A percentile compares a stretch with the other conserved stretches of the same genome.
Conservation (phyloP, 1,140 invertebrate species). For the Drosophila subpulchrella region DNA sequence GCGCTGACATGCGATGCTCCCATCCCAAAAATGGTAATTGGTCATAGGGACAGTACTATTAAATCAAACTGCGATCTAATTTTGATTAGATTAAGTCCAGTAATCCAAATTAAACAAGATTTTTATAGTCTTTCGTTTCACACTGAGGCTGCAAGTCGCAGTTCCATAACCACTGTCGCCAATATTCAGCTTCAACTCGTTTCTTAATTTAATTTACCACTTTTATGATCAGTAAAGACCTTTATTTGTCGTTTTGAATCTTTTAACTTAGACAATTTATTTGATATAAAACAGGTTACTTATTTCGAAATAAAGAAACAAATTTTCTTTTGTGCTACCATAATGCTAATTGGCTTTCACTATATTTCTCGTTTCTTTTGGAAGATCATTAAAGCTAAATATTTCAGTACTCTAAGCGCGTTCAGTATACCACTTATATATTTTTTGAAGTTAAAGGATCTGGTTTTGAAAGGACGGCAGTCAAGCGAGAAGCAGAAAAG, state of each 20-base stretch:
- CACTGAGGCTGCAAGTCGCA: neutral
- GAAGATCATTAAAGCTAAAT: neutral
- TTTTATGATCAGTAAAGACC: neutral
- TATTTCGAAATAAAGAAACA: neutral
- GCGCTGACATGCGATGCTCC: conserved; percentile 33
- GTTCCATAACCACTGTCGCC: neutral
- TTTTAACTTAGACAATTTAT: neutral
- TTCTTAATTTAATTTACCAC: neutral
- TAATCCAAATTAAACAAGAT: neutral
- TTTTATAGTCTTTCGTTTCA: neutral
- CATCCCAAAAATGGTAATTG: conserved; percentile 11
- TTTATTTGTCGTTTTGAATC: neutral
- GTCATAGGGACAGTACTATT: neutral
- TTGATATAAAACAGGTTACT: neutral
- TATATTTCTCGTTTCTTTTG: neutral
- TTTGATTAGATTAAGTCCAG: neutral
- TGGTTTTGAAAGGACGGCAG: neutral
- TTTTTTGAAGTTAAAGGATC: neutral
- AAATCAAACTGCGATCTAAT: neutral
- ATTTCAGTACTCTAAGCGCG: neutral
- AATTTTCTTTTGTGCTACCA: neutral
- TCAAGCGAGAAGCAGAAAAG: neutral
- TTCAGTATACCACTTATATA: neutral
- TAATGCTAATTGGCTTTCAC: neutral
- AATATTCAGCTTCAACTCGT: neutral